Evolutionary conservation across 2,888 invertebrate genomes (phyloP).

Genomic region (Proisotoma minuta): DNA sequence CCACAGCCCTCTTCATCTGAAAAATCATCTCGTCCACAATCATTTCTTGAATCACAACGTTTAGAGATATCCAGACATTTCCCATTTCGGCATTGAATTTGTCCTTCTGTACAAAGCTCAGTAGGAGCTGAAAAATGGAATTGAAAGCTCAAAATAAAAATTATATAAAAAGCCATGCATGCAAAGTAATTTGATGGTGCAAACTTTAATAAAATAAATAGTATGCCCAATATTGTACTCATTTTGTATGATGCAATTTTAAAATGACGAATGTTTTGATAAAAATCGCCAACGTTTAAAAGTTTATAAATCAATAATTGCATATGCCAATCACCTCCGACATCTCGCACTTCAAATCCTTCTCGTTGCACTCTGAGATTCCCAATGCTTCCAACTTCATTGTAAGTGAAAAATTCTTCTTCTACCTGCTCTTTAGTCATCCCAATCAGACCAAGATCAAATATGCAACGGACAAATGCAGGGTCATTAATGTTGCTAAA

Average conservation of each 20-base stretch:
- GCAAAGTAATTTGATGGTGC: too few species aligned
- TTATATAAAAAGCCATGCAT: neutral
- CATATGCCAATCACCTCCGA: conserved; percentile 41
- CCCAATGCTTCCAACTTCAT: conserved; percentile 39
- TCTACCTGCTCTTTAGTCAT: conserved; percentile 24
- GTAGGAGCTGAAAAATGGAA: conserved; percentile 20
- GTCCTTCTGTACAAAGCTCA: conserved; percentile 28
- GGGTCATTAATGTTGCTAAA: conserved; percentile 39
- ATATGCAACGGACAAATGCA: conserved; percentile 32
- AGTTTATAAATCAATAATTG: too few species aligned
- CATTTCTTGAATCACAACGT: conserved; percentile 28
- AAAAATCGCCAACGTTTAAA: too few species aligned
- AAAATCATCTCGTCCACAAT: conserved; percentile 29
- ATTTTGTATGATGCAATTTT: neutral
- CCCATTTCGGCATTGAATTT: conserved; percentile 23
- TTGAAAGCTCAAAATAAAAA: neutral
- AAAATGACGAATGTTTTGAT: too few species aligned
- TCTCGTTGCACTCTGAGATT: conserved; percentile 29
- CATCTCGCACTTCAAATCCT: conserved; percentile 37
- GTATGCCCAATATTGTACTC: too few species aligned
- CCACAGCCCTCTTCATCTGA: conserved; percentile 36
- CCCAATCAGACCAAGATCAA: conserved; percentile 40
- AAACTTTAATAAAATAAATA: too few species aligned
- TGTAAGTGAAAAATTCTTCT: conserved; percentile 30
- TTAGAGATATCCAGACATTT: conserved; percentile 26